Evolutionary conservation across 2,113 vertebrate species (phyloP), one percentile per base, ranked within the genome.

Genomic region (Fregata magnificens): DNA sequence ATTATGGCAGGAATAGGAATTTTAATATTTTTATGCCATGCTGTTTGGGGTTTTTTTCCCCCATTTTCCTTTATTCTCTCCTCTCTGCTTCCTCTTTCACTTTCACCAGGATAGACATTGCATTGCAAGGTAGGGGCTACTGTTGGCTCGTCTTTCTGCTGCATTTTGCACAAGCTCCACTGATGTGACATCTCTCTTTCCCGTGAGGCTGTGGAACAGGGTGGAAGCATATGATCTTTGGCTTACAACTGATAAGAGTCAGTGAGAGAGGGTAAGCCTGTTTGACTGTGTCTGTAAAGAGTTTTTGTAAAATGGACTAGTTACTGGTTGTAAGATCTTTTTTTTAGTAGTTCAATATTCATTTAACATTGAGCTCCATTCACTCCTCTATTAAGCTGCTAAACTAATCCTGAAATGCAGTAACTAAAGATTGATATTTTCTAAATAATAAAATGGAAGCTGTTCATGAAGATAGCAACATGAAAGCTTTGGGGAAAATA

Each of bases 361-460:
- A 79, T 90, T 65, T 89, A 90, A 29, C 47, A 38, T 50, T 92
- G 52, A 67, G 31, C 42, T 90, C 29, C 32, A 29, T 84, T 96
- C 20, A 84, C 2, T 85, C 84, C 26, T 88, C 20, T 73, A 4
- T 76, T 93, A 85, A 89, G 18, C 69, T 66, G 29, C 78, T 94
- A 76, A 94, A 31, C 18, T 93, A 91, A 83, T 92, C 55, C 62
- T 88, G 44, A 55, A 50, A 69, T 5, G 7, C 4, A 28, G 19
- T 79, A 72, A 78, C 38, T 82, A 78, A 49, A 90, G 45, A 53
- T 32, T 86, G 58, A 47, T 93, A 50, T 55, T 59, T 88, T 47
- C 84, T 93, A 95, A 89, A 89, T 91, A 94, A 90, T 92, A 52
- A 86, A 92, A 86, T 55, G 56, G 55, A 83, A 88, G 31, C 44